Percentiles rank a stretch among this genome's conserved stretches.
Evolutionary conservation across 2,113 vertebrate species (phyloP).

Genomic region (Heterotilapia buettikoferi): DNA sequence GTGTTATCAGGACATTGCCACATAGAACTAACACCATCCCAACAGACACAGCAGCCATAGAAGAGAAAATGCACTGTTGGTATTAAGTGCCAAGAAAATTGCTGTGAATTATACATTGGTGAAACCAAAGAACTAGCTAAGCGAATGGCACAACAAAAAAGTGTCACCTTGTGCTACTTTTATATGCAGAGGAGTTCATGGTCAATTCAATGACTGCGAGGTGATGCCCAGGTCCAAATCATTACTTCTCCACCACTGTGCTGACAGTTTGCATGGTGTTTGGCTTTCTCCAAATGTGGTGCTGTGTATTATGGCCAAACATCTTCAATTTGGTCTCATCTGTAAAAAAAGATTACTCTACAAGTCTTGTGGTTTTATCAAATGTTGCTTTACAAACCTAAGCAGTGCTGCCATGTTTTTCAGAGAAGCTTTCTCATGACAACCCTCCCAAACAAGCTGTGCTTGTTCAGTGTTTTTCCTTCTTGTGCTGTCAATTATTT

Average conservation of each 20-base stretch:
- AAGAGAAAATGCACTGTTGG: background rate
- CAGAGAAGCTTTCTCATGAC: background rate
- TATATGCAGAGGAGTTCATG: background rate
- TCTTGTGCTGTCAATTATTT: background rate
- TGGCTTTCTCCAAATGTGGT: background rate
- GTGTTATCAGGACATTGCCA: background rate
- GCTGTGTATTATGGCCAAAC: background rate
- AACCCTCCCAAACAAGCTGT: accelerated
- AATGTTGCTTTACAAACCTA: background rate
- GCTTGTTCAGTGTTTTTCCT: background rate
- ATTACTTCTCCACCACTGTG: background rate
- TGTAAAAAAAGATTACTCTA: background rate
- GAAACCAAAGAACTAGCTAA: background rate
- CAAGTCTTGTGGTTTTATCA: background rate
- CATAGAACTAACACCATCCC: accelerated
- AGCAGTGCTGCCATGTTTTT: background rate
- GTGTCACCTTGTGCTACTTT: background rate
- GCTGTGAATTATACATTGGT: background rate
- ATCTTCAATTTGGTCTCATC: background rate
- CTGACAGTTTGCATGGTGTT: background rate
- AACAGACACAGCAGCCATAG: background rate
- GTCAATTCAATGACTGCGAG: accelerated
- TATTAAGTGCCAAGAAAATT: background rate
- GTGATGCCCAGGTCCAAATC: background rate
- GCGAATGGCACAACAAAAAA: accelerated